Conservation (phyloP, 2,113 vertebrate species). For the Eublepharis macularius region DNA sequence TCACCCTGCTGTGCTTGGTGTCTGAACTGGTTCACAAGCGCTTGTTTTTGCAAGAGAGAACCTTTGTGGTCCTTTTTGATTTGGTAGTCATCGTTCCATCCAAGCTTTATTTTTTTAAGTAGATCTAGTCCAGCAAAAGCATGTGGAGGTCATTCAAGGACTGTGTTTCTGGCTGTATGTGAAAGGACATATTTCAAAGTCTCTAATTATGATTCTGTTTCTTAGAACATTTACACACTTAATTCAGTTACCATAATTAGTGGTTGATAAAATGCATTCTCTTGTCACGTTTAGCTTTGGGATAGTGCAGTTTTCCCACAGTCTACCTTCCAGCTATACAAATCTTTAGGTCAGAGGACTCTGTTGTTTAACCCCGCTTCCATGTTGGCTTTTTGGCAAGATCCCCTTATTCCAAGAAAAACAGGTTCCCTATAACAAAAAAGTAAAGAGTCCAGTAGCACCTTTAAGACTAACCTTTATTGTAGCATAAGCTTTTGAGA, state of each 20-base stretch:
- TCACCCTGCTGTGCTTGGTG: not conserved
- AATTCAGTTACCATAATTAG: conserved; percentile 6
- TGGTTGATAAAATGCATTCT: not conserved
- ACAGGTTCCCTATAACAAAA: not conserved
- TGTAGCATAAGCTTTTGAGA: no score
- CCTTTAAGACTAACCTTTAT: no score
- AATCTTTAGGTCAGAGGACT: not conserved
- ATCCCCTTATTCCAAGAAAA: not conserved
- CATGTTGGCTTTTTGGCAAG: not conserved
- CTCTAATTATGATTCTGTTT: not conserved
- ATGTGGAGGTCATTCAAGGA: not conserved
- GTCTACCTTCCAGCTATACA: not conserved
- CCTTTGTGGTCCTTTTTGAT: not conserved
- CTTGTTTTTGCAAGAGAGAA: not conserved
- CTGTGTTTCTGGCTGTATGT: not conserved
- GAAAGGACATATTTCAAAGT: not conserved
- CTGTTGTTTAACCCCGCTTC: not conserved
- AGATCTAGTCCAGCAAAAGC: not conserved
- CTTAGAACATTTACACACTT: conserved; percentile 3
- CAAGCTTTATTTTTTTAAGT: not conserved
- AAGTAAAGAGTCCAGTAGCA: no score
- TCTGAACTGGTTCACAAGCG: not conserved
- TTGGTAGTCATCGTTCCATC: not conserved
- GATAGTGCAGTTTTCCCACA: not conserved
- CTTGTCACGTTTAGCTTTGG: not conserved